A percentile compares a stretch with the other conserved stretches of the same genome.
These are phyloP conservation scores for Tholera decimalis DNA, from an alignment of 2,888 invertebrate species.

Conservation along the genomic window DNA sequence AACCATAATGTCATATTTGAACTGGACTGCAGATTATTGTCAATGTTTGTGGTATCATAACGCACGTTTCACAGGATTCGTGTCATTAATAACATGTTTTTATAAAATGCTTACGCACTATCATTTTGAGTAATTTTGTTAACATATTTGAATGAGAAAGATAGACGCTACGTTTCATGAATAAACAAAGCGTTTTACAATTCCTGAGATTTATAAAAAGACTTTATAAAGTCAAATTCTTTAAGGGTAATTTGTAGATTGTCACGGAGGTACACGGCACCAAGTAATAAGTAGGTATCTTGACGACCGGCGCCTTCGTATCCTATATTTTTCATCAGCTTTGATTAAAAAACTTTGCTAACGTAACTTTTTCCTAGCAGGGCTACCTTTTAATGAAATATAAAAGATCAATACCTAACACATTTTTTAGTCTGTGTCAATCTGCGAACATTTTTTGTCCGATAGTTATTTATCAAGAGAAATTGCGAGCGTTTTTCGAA, in stretches of 20 bases:
- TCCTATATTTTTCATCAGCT: conserved; percentile 78
- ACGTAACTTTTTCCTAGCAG: conserved; percentile 68
- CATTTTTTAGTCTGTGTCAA: conserved; percentile 57
- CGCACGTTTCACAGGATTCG: not conserved
- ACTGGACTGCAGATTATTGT: not conserved
- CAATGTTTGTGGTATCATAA: conserved; percentile 6
- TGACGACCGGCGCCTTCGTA: conserved; percentile 58
- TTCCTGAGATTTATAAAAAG: conserved; percentile 31
- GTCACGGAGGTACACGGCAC: conserved; percentile 36
- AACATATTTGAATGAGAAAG: not conserved
- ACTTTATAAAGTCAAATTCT: conserved; percentile 34
- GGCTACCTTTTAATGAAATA: conserved; percentile 72
- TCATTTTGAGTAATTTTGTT: not conserved
- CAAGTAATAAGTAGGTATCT: conserved; percentile 56
- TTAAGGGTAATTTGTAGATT: conserved; percentile 53
- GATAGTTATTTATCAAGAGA: conserved; percentile 41
- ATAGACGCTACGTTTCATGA: not conserved
- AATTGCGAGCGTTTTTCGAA: conserved; percentile 33
- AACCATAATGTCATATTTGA: not conserved
- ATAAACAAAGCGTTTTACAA: conserved; percentile 10
- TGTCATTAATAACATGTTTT: not conserved
- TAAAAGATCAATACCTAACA: conserved; percentile 68
- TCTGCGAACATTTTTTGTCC: conserved; percentile 43
- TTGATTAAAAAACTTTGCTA: conserved; percentile 82
- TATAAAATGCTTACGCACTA: not conserved